A percentile compares a stretch with the other conserved stretches of the same genome.
phyloP scores from a whole-genome alignment of 2,888 invertebrate species.

The Drosophila stalkeri region DNA sequence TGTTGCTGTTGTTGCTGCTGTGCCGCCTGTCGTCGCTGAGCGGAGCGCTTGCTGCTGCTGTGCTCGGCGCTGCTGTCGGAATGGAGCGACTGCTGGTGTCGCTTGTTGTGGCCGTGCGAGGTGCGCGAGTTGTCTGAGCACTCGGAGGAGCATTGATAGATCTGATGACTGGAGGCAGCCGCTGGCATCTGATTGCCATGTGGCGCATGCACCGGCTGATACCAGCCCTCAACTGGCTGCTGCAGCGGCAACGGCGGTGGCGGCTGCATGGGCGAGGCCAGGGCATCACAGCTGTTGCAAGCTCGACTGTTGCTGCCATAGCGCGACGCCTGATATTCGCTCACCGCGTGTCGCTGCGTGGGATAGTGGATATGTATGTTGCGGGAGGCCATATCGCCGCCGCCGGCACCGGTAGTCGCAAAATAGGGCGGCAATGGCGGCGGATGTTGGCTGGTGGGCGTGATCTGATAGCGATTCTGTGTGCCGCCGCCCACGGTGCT shows the following conservation, averaged over 20 bases:
- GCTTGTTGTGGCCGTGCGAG: slow-evolving; percentile 75
- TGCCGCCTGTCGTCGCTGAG: slow-evolving; percentile 43
- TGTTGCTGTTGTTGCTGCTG: slow-evolving; percentile 54
- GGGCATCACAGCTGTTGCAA: slow-evolving; percentile 85
- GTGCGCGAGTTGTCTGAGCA: slow-evolving; percentile 85
- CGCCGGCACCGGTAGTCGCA: slow-evolving; percentile 70
- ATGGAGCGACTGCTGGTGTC: slow-evolving; percentile 71
- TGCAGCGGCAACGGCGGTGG: slow-evolving; percentile 83
- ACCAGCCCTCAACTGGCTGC: slow-evolving; percentile 82
- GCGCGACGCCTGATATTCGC: slow-evolving; percentile 84
- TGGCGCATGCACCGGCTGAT: slow-evolving; percentile 81
- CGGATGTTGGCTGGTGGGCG: slow-evolving; percentile 84
- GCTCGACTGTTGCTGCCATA: slow-evolving; percentile 84
- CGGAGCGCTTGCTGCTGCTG: slow-evolving; percentile 64
- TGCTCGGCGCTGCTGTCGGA: slow-evolving; percentile 83
- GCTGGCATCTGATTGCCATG: slow-evolving; percentile 68
- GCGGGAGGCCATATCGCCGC: slow-evolving; percentile 75
- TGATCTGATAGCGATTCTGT: slow-evolving; percentile 85
- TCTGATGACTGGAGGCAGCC: slow-evolving; percentile 83
- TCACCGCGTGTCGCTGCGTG: slow-evolving; percentile 83
- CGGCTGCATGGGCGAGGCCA: slow-evolving; percentile 84
- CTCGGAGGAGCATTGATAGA: slow-evolving; percentile 85
- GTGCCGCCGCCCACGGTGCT: slow-evolving; percentile 76
- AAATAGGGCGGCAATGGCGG: slow-evolving; percentile 84
- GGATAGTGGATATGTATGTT: slow-evolving; percentile 85